Evolutionary conservation across 1,140 invertebrate genomes (phyloP).

Genomic region (Megathymus violae): DNA sequence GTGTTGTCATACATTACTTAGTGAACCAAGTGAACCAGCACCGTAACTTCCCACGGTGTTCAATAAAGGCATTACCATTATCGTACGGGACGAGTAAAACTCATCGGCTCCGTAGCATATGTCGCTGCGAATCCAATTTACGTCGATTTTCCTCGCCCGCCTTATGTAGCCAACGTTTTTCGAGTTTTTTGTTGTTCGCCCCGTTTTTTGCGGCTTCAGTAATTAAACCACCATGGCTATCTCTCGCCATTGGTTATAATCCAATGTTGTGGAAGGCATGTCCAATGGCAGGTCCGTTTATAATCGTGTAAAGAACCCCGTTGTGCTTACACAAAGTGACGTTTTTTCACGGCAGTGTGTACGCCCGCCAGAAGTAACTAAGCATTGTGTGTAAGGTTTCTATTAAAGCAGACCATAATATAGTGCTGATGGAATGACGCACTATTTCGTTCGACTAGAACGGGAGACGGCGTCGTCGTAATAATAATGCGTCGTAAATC

Average conservation of each 20-base stretch:
- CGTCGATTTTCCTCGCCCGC: conserved; percentile 68
- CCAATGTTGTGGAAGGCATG: conserved; percentile 50
- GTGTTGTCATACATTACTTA: conserved; percentile 17
- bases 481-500: too few species aligned
- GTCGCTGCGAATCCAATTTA: conserved; percentile 63
- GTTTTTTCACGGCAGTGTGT: conserved; percentile 57
- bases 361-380: conserved; percentile 58
- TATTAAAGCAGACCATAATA: conserved; percentile 63
- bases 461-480: conserved; percentile 52
- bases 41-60: conserved; percentile 25
- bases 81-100: conserved; percentile 21
- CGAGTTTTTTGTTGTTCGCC: conserved; percentile 55
- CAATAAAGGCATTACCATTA: conserved; percentile 35
- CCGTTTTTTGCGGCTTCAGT: conserved; percentile 60
- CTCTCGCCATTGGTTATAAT: conserved; percentile 64
- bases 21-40: conserved; percentile 12
- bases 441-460: conserved; percentile 55
- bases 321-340: conserved; percentile 48
- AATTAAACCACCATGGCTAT: conserved; percentile 59
- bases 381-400: conserved; percentile 64
- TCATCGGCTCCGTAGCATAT: conserved; percentile 41
- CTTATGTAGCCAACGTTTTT: conserved; percentile 58
- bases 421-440: conserved; percentile 60
- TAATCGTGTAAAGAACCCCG: conserved; percentile 62
- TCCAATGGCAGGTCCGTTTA: conserved; percentile 61